Evolutionary conservation across 2,888 invertebrate genomes (phyloP).

Genomic region (Hirtodrosophila confusa): DNA sequence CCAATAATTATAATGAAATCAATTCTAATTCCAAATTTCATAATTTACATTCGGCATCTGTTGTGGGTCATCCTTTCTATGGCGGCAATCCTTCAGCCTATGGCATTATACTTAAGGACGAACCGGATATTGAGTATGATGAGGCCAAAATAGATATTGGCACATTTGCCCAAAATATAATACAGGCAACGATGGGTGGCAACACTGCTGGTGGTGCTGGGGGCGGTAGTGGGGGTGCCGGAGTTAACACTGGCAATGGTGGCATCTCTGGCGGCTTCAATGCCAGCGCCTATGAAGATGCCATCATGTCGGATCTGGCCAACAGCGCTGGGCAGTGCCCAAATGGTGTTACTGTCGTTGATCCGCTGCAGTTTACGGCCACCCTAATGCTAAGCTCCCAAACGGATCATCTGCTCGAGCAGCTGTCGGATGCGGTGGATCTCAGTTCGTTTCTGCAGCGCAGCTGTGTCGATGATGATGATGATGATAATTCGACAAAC

Average conservation of each 20-base stretch:
- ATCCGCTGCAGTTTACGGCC: constrained; percentile 92
- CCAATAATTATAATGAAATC: constrained; percentile 73
- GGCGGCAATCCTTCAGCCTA: constrained; percentile 90
- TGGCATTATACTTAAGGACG: constrained; percentile 91
- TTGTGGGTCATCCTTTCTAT: constrained; percentile 70
- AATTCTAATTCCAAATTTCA: constrained; percentile 76
- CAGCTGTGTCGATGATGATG: constrained; percentile 85
- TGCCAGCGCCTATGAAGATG: constrained; percentile 89
- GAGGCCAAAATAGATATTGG: constrained; percentile 89
- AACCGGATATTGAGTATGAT: constrained; percentile 91
- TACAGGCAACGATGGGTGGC: constrained; percentile 78
- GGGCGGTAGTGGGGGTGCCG: neutral
- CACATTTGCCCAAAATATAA: constrained; percentile 82
- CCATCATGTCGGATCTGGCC: constrained; percentile 93
- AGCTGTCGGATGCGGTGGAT: constrained; percentile 92
- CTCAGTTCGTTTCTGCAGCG: constrained; percentile 90
- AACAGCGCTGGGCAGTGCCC: constrained; percentile 63
- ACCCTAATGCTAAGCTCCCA: constrained; percentile 92
- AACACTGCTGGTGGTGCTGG: constrained; percentile 6
- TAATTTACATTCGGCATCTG: constrained; percentile 31
- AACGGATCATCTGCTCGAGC: constrained; percentile 90
- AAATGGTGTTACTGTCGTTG: constrained; percentile 86
- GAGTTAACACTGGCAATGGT: neutral
- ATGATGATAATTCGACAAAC: constrained; percentile 80
- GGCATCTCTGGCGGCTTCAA: constrained; percentile 56